phyloP scores from a whole-genome alignment of 2,888 invertebrate species.

The Drosophila fulvimacula region DNA sequence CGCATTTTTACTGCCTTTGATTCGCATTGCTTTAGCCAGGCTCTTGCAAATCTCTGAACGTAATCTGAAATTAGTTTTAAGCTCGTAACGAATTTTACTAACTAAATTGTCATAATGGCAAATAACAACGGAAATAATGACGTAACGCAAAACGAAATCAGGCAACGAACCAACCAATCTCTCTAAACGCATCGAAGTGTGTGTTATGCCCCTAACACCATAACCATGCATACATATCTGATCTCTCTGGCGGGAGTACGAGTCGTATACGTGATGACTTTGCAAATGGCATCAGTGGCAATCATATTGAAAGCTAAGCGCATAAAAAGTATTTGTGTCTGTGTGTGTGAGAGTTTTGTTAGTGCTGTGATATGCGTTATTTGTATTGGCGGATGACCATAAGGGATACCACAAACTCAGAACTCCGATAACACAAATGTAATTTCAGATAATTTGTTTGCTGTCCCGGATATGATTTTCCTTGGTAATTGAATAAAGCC shows the following conservation, averaged over 20 bases:
- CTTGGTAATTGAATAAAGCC: slow-evolving; percentile 51
- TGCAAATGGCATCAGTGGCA: slow-evolving; percentile 69
- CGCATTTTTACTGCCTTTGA: slow-evolving; percentile 38
- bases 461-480: slow-evolving; percentile 46
- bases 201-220: slow-evolving; percentile 18
- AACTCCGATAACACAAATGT: slow-evolving; percentile 54
- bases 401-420: slow-evolving; percentile 41
- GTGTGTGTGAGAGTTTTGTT: slow-evolving; percentile 37
- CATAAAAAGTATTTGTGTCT: slow-evolving; percentile 62
- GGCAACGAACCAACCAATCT: slow-evolving; percentile 54
- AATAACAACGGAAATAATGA: slow-evolving; percentile 81
- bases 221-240: not conserved
- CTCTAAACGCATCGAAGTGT: slow-evolving; percentile 56
- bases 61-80: slow-evolving; percentile 81
- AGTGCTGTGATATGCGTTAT: slow-evolving; percentile 49
- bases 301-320: slow-evolving; percentile 70
- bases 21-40: slow-evolving; percentile 18
- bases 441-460: slow-evolving; percentile 73
- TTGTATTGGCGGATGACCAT: slow-evolving; percentile 57
- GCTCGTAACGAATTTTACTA: slow-evolving; percentile 77
- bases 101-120: slow-evolving; percentile 81
- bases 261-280: slow-evolving; percentile 79
- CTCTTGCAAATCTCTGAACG: slow-evolving; percentile 65
- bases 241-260: slow-evolving; percentile 14
- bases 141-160: slow-evolving; percentile 62